Evolutionary conservation across 2,888 invertebrate species (phyloP).

Genomic region (Heteromurus nitidus): DNA sequence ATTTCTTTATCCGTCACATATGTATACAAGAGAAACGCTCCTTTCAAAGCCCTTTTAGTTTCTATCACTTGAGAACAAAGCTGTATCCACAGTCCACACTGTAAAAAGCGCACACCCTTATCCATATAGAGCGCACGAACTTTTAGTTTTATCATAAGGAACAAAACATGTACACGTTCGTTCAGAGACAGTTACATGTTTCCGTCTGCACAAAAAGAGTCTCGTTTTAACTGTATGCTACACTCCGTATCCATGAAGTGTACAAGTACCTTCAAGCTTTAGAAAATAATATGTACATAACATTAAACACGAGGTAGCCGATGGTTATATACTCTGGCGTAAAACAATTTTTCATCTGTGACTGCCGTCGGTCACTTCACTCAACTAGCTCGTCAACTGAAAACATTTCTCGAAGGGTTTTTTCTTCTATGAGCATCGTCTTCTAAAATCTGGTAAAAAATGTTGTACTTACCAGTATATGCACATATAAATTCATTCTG

Average conservation of each 20-base stretch:
- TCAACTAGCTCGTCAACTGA: slow-evolving; percentile 46
- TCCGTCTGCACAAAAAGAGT: too few relatives aligned
- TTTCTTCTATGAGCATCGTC: neutral
- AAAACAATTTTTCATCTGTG: slow-evolving; percentile 60
- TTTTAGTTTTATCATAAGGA: neutral
- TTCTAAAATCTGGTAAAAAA: neutral
- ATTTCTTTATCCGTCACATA: slow-evolving; percentile 22
- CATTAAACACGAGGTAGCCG: slow-evolving; percentile 48
- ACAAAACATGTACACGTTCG: neutral
- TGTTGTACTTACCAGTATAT: neutral
- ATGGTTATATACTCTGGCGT: slow-evolving; percentile 51
- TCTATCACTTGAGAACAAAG: slow-evolving; percentile 15
- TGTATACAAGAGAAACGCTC: slow-evolving; percentile 35
- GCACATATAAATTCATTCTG: neutral
- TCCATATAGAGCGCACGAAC: slow-evolving; percentile 30
- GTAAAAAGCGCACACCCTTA: slow-evolving; percentile 39
- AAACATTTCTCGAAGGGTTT: slow-evolving; percentile 32
- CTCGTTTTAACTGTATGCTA: neutral
- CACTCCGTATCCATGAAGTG: neutral
- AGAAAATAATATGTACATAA: slow-evolving; percentile 27
- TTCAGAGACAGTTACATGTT: too few relatives aligned
- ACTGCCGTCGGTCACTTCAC: slow-evolving; percentile 61
- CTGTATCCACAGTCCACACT: neutral
- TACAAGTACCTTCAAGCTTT: neutral
- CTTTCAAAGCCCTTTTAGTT: slow-evolving; percentile 32